Percentiles rank a stretch among this genome's conserved stretches.
Evolutionary conservation across 2,113 vertebrate species (phyloP).

Genomic region (Caretta caretta): DNA sequence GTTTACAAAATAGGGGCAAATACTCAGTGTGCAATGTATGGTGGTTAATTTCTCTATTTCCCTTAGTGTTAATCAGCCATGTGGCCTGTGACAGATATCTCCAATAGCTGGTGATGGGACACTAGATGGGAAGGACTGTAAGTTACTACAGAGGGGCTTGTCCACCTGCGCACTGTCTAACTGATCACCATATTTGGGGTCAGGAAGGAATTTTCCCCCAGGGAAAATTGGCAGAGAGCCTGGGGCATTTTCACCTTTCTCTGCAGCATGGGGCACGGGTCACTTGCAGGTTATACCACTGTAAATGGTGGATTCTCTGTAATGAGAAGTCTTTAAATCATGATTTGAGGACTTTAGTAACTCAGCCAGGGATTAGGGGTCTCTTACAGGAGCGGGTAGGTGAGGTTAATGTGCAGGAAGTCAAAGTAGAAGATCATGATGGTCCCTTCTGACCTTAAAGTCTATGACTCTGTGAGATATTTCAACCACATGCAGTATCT

Average conservation of each 20-base stretch:
- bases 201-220: not conserved
- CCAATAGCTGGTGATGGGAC: not conserved
- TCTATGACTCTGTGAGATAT: too few species aligned
- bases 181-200: not conserved
- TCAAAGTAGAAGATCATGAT: not conserved
- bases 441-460: not conserved
- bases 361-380: not conserved
- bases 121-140: not conserved
- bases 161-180: not conserved
- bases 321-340: too few species aligned
- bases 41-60: not conserved
- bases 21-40: not conserved
- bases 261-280: not conserved
- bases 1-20: not conserved
- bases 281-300: not conserved
- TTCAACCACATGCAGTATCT: too few species aligned
- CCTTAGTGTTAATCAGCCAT: not conserved
- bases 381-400: too few species aligned
- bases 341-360: not conserved
- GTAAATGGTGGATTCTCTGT: not conserved
- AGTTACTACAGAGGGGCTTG: not conserved
- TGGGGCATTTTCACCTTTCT: not conserved
- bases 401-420: too few species aligned
- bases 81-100: not conserved
- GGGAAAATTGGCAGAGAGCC: not conserved